A percentile compares a stretch with the other conserved stretches of the same genome.
Conservation (phyloP, 2,888 invertebrate genomes). For the Xanthia icteritia region DNA sequence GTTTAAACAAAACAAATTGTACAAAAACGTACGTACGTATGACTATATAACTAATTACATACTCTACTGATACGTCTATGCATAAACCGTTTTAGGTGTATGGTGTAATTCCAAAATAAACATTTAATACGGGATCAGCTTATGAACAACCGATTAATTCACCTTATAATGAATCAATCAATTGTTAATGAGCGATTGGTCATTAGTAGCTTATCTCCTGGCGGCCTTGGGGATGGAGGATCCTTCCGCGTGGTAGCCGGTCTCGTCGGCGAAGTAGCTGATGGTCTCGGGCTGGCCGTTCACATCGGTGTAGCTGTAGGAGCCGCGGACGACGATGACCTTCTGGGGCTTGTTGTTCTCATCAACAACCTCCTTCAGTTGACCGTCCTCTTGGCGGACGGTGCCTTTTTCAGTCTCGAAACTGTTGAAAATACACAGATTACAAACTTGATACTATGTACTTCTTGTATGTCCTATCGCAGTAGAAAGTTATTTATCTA, state of each 20-base stretch:
- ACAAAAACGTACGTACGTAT: constrained; percentile 30
- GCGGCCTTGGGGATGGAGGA: constrained; percentile 90
- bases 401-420: constrained; percentile 90
- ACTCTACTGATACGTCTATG: constrained; percentile 29
- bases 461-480: background rate
- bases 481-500: background rate
- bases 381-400: constrained; percentile 87
- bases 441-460: background rate
- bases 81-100: constrained; percentile 3
- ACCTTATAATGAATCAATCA: constrained; percentile 41
- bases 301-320: constrained; percentile 88
- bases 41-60: constrained; percentile 23
- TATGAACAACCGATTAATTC: constrained; percentile 36
- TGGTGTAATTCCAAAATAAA: constrained; percentile 17
- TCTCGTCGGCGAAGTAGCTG: constrained; percentile 91
- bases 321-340: constrained; percentile 91
- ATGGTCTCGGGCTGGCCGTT: constrained; percentile 89
- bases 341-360: constrained; percentile 90
- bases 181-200: constrained; percentile 55
- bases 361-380: constrained; percentile 81
- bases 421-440: constrained; percentile 24
- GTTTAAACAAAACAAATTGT: constrained; percentile 20
- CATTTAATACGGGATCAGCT: constrained; percentile 17
- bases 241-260: constrained; percentile 91
- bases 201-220: constrained; percentile 66